Evolutionary conservation across 2,113 vertebrate species (phyloP), one percentile per base, ranked within the genome.

Genomic region (Pachyramphus minor): DNA sequence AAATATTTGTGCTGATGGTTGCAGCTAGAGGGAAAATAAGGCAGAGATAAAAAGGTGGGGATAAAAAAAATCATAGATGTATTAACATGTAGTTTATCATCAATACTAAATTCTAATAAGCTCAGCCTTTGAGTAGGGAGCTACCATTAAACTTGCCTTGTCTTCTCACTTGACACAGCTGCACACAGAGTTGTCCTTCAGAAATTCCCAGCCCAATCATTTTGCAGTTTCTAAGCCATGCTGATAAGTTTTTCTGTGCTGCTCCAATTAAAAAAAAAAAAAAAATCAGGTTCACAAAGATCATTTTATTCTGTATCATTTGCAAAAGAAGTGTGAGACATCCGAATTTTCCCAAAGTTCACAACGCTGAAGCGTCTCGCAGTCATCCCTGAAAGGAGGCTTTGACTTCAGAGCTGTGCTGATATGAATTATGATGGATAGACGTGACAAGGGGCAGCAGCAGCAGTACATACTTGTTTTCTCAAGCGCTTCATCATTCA

Each of bases 401-500:
- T 93, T 96, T 97, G 75, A 77, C n/a, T 93, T 69, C 59, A 35
- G 12, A 63, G 20, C 42, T 63, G 39, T 77, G 92, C 75, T 93
- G 95, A 68, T 93, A 28, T 39, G 95, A 79, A 52, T 90, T 78
- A 63, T 83, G 95, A 90, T 82, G 75, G 87, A 89, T 90, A 45
- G 89, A n/a, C 31, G 17, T 4, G 45, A 72, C 37, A 11, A 91
- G 89, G 77, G 50, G 93, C 84, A 87, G 91, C 84, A 89, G 91
- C 42, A 82, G 49, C 60, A 72, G 55, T 67, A 28, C 93, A 84
- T 95, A 76, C 60, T 92, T 96, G 93, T 95, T 95, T 95, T 86
- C 96, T 95, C 76, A 81, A 95, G 76, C 68, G 60, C 81, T 95
- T 90, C 92, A 90, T 94, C 92, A 71, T 78, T 91, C 90, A 89